Evolutionary conservation across 2,113 vertebrate genomes (phyloP).

Genomic region (Pedionomus torquatus): DNA sequence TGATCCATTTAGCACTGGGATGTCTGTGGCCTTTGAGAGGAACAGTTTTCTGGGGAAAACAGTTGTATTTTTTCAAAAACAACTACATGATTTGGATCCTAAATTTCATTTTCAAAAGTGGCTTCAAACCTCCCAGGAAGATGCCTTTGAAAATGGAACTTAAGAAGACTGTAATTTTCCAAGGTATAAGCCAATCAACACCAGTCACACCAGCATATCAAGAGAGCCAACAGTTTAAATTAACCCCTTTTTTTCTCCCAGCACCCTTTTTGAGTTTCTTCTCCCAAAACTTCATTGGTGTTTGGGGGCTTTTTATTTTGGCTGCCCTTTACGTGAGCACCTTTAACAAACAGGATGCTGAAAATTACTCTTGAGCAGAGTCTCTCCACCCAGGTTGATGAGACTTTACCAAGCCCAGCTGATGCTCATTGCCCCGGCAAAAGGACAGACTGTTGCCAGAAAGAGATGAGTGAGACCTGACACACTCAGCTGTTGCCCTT

Average conservation of each 20-base stretch:
- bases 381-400: not conserved
- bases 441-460: not conserved
- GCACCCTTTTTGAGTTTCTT: not conserved
- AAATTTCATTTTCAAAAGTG: not conserved
- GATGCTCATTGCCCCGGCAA: not conserved
- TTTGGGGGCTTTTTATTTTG: not conserved
- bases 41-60: not conserved
- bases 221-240: not conserved
- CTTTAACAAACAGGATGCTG: fast-evolving
- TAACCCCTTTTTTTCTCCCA: not conserved
- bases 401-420: not conserved
- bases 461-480: not conserved
- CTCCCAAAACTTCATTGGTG: not conserved
- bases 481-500: not conserved
- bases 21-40: not conserved
- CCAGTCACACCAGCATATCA: too few species aligned
- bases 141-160: not conserved
- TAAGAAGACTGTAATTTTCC: not conserved
- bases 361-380: not conserved
- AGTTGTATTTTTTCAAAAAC: too few species aligned
- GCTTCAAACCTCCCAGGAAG: not conserved
- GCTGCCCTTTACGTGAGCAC: not conserved
- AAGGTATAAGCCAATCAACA: not conserved
- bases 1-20: too few species aligned
- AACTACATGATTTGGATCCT: fast-evolving